Percentiles rank a stretch among this genome's conserved stretches.
These are phyloP conservation scores for Puntigrus tetrazona DNA, from an alignment of 2,113 vertebrate genomes.

Conservation along the genomic window DNA sequence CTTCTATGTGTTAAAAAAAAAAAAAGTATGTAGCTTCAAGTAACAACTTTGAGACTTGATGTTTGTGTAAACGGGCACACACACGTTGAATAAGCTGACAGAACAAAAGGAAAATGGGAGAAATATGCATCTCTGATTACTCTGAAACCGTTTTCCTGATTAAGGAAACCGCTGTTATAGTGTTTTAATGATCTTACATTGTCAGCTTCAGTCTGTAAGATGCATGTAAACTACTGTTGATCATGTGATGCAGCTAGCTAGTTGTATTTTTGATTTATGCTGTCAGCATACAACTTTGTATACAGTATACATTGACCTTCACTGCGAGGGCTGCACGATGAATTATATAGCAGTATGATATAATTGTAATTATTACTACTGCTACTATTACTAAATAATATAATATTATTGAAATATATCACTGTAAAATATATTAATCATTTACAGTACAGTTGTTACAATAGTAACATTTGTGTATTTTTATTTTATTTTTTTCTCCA, in stretches of 20 bases:
- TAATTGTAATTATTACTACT: background rate
- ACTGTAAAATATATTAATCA: background rate
- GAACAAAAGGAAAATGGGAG: constrained; percentile 5
- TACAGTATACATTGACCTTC: background rate
- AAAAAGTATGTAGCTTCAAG: background rate
- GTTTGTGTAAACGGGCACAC: background rate
- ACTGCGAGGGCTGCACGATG: background rate
- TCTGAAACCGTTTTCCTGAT: background rate
- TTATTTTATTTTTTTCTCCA: no score
- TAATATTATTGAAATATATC: background rate
- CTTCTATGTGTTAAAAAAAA: background rate
- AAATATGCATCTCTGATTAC: background rate
- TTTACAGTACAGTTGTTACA: background rate
- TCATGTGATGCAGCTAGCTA: background rate
- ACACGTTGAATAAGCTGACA: background rate
- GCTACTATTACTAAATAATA: background rate
- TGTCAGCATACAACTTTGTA: background rate
- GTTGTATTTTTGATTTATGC: background rate
- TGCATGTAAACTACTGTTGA: background rate
- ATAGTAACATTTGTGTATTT: background rate
- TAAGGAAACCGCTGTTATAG: background rate
- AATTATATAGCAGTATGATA: background rate
- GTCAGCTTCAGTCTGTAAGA: background rate
- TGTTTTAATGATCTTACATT: background rate
- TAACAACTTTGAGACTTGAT: background rate